phyloP scores from a whole-genome alignment of 2,888 invertebrate species.

The Ophion costatus region DNA sequence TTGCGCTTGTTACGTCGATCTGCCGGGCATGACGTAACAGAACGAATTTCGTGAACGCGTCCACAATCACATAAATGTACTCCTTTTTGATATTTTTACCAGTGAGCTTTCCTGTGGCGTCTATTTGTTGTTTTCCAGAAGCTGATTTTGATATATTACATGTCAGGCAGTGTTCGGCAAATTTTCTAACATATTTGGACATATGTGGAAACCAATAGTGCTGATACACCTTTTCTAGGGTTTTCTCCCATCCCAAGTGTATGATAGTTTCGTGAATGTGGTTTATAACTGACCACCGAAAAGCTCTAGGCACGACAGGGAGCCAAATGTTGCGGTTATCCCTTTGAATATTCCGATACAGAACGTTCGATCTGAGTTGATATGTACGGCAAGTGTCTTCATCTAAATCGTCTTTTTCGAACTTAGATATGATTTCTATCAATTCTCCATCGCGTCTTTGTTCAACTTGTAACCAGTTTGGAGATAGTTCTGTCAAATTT shows the following conservation, averaged over 20 bases:
- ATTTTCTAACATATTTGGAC: constrained; percentile 46
- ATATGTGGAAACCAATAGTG: constrained; percentile 43
- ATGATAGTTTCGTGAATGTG: constrained; percentile 39
- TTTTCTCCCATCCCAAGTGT: constrained; percentile 35
- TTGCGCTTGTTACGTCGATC: constrained; percentile 71
- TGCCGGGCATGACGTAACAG: constrained; percentile 71
- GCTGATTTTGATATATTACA: constrained; percentile 74
- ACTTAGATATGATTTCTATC: background rate
- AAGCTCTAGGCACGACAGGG: constrained; percentile 27
- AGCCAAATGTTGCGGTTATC: constrained; percentile 1
- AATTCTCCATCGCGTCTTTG: background rate
- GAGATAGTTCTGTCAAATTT: constrained; percentile 15
- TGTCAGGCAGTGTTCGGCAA: constrained; percentile 70
- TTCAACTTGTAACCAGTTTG: constrained; percentile 36
- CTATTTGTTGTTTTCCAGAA: constrained; percentile 72
- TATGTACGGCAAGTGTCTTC: constrained; percentile 21
- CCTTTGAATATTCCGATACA: constrained; percentile 42
- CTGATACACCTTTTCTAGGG: constrained; percentile 15
- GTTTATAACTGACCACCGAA: constrained; percentile 49
- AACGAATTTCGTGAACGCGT: constrained; percentile 71
- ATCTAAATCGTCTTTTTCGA: constrained; percentile 7
- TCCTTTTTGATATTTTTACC: constrained; percentile 73
- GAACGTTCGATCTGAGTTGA: constrained; percentile 16
- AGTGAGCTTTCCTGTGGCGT: constrained; percentile 68
- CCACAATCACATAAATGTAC: constrained; percentile 72